Conservation (phyloP, 30 jellyfish, hydroid and myxozoan genomes). For the Haliclystus octoradiatus region DNA sequence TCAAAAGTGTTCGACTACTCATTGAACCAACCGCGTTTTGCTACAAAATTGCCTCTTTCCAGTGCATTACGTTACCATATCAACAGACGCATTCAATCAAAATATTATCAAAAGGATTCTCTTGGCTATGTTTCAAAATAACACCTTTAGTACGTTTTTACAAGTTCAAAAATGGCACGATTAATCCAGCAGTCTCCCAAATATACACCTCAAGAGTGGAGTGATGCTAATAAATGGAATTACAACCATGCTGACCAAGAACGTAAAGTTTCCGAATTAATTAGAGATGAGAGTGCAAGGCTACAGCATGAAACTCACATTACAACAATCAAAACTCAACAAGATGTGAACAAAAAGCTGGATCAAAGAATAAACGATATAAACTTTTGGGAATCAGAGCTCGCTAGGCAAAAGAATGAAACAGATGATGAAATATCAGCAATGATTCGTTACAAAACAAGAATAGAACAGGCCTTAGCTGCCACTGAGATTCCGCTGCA, state of each 20-base stretch:
- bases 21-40: too few relatives aligned
- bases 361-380: conserved; percentile 82
- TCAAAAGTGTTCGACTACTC: too few relatives aligned
- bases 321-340: conserved; percentile 78
- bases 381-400: conserved; percentile 86
- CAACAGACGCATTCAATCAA: too few relatives aligned
- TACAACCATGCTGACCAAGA: conserved; percentile 78
- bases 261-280: conserved; percentile 61
- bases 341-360: conserved; percentile 85
- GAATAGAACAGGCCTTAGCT: conserved; percentile 76
- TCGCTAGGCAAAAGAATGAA: conserved; percentile 74
- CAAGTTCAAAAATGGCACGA: conserved; percentile 81
- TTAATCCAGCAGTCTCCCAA: conserved; percentile 65
- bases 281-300: conserved; percentile 88
- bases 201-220: conserved; percentile 92
- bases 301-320: conserved; percentile 73
- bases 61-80: too few relatives aligned
- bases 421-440: conserved; percentile 73
- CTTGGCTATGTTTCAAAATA: too few relatives aligned
- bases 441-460: conserved; percentile 58
- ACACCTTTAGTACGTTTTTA: too few relatives aligned
- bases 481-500: conserved; percentile 90
- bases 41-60: too few relatives aligned
- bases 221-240: conserved; percentile 61
- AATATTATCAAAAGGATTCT: too few relatives aligned